A percentile compares a stretch with the other conserved stretches of the same genome.
Conservation (phyloP, 2,888 invertebrate genomes). For the Dicyrtoma fusca region DNA sequence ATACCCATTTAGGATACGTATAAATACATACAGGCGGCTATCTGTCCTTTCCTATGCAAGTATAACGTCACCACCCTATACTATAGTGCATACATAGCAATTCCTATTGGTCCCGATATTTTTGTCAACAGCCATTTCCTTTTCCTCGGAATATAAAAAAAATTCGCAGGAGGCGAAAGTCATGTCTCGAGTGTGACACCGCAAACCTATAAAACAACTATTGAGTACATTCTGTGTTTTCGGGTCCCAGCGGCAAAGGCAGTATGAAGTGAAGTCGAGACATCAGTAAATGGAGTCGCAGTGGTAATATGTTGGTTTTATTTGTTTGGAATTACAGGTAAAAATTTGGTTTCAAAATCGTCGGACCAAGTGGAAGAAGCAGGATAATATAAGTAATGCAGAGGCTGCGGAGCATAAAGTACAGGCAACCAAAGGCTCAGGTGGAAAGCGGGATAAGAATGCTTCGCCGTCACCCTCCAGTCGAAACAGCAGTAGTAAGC, state of each 20-base stretch:
- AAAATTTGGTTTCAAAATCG: slow-evolving; percentile 83
- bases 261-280: too few relatives aligned
- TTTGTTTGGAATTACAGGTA: slow-evolving; percentile 67
- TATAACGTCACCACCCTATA: not conserved
- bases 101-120: slow-evolving; percentile 24
- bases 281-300: too few relatives aligned
- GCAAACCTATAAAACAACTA: too few relatives aligned
- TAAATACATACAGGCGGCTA: not conserved
- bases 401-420: slow-evolving; percentile 83
- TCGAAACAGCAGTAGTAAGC: slow-evolving; percentile 20
- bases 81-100: too few relatives aligned
- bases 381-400: slow-evolving; percentile 86
- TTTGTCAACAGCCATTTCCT: slow-evolving; percentile 29
- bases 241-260: too few relatives aligned
- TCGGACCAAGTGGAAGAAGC: slow-evolving; percentile 84
- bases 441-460: slow-evolving; percentile 46
- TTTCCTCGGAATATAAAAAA: not conserved
- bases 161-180: not conserved
- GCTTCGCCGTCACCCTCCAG: slow-evolving; percentile 31
- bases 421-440: slow-evolving; percentile 57
- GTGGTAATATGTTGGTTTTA: too few relatives aligned
- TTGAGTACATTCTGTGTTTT: too few relatives aligned
- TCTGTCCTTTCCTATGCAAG: not conserved
- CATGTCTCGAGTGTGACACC: too few relatives aligned
- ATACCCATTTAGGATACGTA: not conserved